These are phyloP conservation scores for Anser brachyrhynchus DNA, from an alignment of 2,113 vertebrate species.

Conservation along the genomic window DNA sequence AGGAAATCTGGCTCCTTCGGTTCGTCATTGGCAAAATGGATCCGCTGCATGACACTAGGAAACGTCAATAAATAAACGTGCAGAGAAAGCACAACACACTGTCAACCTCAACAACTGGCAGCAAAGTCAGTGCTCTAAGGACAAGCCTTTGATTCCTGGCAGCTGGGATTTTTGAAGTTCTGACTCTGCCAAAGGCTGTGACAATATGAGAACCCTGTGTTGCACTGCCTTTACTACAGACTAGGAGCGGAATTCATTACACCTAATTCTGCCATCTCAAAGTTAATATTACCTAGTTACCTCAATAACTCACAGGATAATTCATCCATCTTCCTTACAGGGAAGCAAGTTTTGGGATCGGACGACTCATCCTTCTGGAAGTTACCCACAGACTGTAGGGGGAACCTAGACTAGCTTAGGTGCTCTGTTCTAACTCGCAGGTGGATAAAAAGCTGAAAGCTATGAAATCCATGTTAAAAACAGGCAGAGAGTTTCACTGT, in stretches of 20 bases:
- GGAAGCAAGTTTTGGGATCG: background rate
- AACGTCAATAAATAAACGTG: background rate
- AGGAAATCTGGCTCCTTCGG: background rate
- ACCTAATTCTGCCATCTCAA: background rate
- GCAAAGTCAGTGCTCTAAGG: background rate
- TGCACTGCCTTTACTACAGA: background rate
- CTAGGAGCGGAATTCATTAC: background rate
- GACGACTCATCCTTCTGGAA: background rate
- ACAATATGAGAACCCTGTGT: fast-evolving
- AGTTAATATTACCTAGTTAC: background rate
- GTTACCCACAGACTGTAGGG: background rate
- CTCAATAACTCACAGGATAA: background rate
- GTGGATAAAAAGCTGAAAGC: background rate
- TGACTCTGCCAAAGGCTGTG: background rate
- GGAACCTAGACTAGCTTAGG: background rate
- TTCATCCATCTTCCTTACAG: background rate
- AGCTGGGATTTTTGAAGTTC: background rate
- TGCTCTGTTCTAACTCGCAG: background rate
- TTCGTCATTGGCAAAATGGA: background rate
- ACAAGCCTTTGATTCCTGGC: background rate
- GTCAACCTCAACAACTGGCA: background rate
- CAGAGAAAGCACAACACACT: background rate
- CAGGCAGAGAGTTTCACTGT: background rate
- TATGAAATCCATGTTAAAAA: background rate
- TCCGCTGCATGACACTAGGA: background rate